Evolutionary conservation across 2,113 vertebrate species (phyloP), one percentile per base, ranked within the genome.

Genomic region (Orycteropus afer): DNA sequence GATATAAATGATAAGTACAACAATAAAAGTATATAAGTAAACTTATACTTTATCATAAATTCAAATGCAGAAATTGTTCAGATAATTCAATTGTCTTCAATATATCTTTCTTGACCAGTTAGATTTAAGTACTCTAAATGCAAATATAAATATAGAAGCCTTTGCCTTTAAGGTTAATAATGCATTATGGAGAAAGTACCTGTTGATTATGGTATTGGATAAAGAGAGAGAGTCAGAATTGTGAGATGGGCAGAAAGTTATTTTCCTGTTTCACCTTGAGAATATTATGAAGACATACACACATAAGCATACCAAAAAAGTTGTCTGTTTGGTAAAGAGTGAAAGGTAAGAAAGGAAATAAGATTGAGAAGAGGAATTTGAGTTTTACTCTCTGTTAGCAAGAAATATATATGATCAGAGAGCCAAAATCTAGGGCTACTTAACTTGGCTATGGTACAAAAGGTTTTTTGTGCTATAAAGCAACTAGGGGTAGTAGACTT

Each of bases 61-160:
- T 79, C 42, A 37, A 29, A 61, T 51, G 22, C 74, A 81, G 12
- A 90, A 71, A 29, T 37, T 47, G n/a, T 86, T 93, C 42, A 69
- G n/a, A 55, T 10, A 17, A 91, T 45, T 90, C 37, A 59, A 88
- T n/a, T 77, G 13, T 81, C 81, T 57, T 65, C 15, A 71, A 15
- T 47, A 18, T 57, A 37, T 67, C 42, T 65, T 84, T 57, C 61
- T 90, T 67, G 67, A 45, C 5, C 0, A 5, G 25, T 55, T 42
- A 61, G 59, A 51, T 5, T 73, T 34, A 18, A 5, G 9, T 34
- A 17, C 10, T 69, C 6, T 32, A 23, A 29, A 5, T 37, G 15
- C 65, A 86, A 59, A 45, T 42, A 73, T 32, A 53, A 59, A 6
- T 17, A 27, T 27, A 9, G 6, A 14, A 51, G 2, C 23, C 20